Evolutionary conservation across 2,797 vertebrate species (phyloP).

Genomic region (Diplodus sargus): DNA sequence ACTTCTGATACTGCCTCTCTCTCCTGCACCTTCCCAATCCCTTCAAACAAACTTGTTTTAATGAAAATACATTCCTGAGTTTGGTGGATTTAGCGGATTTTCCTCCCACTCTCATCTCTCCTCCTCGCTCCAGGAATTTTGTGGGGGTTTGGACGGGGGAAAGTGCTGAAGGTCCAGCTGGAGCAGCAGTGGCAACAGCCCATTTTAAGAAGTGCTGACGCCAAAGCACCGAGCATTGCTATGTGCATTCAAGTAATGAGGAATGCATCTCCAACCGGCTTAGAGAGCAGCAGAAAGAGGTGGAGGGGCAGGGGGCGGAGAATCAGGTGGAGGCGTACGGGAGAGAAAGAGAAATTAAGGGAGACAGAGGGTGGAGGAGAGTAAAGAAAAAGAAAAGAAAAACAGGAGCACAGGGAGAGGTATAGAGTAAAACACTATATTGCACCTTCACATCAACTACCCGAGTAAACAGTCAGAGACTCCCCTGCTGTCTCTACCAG

Average conservation of each 20-base stretch:
- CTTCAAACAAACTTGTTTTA: slow-evolving; percentile 84
- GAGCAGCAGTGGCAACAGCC: slow-evolving; percentile 59
- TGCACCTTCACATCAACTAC: background rate
- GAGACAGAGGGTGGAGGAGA: background rate
- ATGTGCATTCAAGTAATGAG: slow-evolving; percentile 77
- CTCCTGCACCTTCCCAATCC: slow-evolving; percentile 71
- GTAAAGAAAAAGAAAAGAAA: slow-evolving; percentile 16
- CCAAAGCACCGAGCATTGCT: slow-evolving; percentile 70
- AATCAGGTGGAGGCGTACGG: slow-evolving; percentile 6
- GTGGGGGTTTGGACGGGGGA: background rate
- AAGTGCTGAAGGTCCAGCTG: slow-evolving; percentile 55
- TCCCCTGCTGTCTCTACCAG: slow-evolving; percentile 1
- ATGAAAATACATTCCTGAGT: slow-evolving; percentile 84
- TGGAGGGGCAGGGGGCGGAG: slow-evolving; percentile 12
- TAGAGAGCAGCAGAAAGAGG: slow-evolving; percentile 49
- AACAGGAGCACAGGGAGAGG: background rate
- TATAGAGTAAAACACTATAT: background rate
- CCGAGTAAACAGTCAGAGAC: background rate
- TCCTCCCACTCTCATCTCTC: slow-evolving; percentile 69
- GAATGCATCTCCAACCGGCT: slow-evolving; percentile 69
- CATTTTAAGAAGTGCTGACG: slow-evolving; percentile 83
- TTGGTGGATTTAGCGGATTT: slow-evolving; percentile 82
- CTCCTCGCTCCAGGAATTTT: slow-evolving; percentile 60
- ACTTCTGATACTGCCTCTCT: slow-evolving; percentile 59
- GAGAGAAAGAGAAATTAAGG: background rate